Evolutionary conservation across 2,888 invertebrate genomes (phyloP).

Genomic region (Acanthococcus lagerstroemiae): DNA sequence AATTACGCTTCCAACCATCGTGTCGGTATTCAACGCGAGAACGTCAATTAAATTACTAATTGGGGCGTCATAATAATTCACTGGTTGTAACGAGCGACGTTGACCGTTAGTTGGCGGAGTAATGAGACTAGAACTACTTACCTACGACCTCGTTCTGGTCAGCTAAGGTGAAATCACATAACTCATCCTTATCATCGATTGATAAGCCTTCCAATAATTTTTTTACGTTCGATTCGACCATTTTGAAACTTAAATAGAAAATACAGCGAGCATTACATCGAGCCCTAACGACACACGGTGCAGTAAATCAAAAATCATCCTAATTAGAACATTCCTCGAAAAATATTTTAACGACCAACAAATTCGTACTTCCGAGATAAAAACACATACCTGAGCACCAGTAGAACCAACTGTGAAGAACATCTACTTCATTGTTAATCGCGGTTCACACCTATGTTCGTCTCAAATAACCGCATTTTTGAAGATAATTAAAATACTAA

Average conservation of each 20-base stretch:
- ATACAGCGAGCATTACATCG: neutral
- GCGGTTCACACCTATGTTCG: no score
- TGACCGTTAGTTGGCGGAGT: neutral
- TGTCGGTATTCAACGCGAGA: no score
- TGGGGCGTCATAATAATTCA: neutral
- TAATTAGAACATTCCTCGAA: no score
- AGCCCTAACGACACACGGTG: neutral
- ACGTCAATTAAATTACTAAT: neutral
- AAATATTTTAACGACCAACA: no score
- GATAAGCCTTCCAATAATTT: slow-evolving; percentile 57
- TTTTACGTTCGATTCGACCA: slow-evolving; percentile 52
- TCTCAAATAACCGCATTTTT: no score
- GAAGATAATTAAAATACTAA: no score
- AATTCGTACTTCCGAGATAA: no score
- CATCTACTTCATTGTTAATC: no score
- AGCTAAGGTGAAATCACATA: slow-evolving; percentile 73
- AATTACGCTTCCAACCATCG: no score
- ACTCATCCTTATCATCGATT: slow-evolving; percentile 58
- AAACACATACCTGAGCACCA: no score
- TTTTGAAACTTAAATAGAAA: neutral
- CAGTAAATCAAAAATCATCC: neutral
- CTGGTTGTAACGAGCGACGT: neutral
- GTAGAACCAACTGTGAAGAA: no score
- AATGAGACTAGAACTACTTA: slow-evolving; percentile 37
- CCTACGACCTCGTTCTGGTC: slow-evolving; percentile 73